Percentiles rank a stretch among this genome's conserved stretches.
phyloP scores from a whole-genome alignment of 2,888 invertebrate genomes.

The Sminthurinus aureus region DNA sequence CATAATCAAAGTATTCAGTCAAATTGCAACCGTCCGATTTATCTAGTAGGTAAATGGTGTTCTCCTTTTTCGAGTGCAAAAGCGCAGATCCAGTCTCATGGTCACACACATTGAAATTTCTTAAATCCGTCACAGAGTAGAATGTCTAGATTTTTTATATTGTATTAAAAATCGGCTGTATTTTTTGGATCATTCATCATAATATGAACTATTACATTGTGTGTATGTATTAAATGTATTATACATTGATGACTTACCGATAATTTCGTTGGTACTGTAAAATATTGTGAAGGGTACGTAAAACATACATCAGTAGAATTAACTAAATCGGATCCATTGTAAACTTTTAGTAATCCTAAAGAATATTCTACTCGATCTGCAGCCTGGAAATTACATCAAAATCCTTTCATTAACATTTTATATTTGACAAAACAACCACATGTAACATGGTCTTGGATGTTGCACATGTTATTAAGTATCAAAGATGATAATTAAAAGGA shows the following conservation, averaged over 20 bases:
- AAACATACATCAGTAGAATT: conserved; percentile 44
- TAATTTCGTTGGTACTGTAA: conserved; percentile 37
- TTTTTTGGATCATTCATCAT: not conserved
- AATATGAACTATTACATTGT: not conserved
- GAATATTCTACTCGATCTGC: conserved; percentile 20
- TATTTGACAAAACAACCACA: too few species aligned
- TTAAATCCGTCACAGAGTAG: conserved; percentile 45
- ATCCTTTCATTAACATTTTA: too few species aligned
- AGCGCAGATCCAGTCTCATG: not conserved
- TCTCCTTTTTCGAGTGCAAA: not conserved
- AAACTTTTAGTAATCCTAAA: conserved; percentile 23
- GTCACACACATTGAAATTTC: conserved; percentile 38
- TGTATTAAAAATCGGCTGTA: not conserved
- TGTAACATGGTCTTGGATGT: too few species aligned
- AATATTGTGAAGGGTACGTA: conserved; percentile 43
- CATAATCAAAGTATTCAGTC: conserved; percentile 38
- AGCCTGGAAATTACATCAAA: conserved; percentile 9
- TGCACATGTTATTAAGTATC: too few species aligned
- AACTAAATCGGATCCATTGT: not conserved
- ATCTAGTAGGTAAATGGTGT: conserved; percentile 24
- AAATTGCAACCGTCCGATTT: conserved; percentile 27
- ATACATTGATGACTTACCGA: conserved; percentile 29
- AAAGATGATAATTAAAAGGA: too few species aligned
- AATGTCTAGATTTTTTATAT: conserved; percentile 15
- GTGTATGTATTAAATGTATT: not conserved